phyloP scores from a whole-genome alignment of 1,140 invertebrate species.

The Heliothis virescens region DNA sequence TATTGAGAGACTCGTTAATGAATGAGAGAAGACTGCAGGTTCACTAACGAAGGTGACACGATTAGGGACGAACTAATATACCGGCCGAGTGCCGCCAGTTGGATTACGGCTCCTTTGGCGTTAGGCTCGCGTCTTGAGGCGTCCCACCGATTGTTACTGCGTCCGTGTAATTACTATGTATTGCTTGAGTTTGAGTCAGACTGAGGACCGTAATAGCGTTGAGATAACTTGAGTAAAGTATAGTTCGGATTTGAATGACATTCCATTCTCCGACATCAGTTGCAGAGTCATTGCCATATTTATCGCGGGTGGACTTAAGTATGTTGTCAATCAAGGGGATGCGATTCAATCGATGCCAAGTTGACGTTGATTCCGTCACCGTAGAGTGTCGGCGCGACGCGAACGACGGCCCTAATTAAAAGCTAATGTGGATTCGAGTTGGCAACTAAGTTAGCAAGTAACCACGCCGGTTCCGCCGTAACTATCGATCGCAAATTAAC shows the following conservation, averaged over 20 bases:
- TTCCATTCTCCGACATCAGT: too few species aligned
- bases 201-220: too few species aligned
- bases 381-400: background rate
- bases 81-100: background rate
- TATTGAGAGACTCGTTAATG: conserved; percentile 10
- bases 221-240: too few species aligned
- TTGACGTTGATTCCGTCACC: background rate
- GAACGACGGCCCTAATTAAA: conserved; percentile 39
- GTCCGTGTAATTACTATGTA: background rate
- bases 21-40: background rate
- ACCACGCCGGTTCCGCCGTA: background rate
- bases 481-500: conserved; percentile 46
- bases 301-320: too few species aligned
- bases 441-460: conserved; percentile 22
- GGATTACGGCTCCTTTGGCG: background rate
- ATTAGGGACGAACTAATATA: background rate
- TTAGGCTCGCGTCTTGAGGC: background rate
- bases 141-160: background rate
- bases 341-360: background rate
- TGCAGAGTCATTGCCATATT: too few species aligned
- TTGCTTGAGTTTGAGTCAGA: too few species aligned
- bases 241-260: too few species aligned
- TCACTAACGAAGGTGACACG: background rate
- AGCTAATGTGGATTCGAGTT: conserved; percentile 32
- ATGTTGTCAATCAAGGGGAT: background rate